Conservation (phyloP, 2,113 vertebrate species). For the Callochromis pleurospilus region DNA sequence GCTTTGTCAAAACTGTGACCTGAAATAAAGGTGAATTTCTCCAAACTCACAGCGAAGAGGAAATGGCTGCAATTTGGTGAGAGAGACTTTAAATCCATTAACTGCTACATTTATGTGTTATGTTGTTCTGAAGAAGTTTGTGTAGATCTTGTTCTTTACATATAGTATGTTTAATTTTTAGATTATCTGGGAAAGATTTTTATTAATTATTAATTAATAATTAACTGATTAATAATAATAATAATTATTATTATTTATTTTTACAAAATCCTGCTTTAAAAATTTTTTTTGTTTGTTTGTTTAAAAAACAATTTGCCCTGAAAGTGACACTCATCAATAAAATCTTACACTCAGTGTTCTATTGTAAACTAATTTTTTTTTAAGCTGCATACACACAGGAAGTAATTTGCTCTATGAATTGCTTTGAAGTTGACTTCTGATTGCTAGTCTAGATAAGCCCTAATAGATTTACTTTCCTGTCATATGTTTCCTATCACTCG, state of each 20-base stretch:
- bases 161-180: neutral
- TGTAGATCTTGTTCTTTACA: neutral
- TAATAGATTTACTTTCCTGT: neutral
- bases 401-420: neutral
- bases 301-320: neutral
- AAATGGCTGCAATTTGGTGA: neutral
- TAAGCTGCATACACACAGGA: neutral
- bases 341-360: neutral
- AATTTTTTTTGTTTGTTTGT: neutral
- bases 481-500: neutral
- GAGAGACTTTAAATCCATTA: neutral
- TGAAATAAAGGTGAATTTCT: neutral
- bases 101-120: neutral
- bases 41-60: neutral
- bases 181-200: neutral
- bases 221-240: neutral
- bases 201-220: neutral
- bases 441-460: neutral
- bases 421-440: neutral
- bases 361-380: neutral
- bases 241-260: fast-evolving
- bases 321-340: neutral
- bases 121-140: neutral
- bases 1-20: neutral
- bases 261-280: neutral